Base-by-base conservation (phyloP, 1,140 invertebrate genomes). In the Antheraea pernyi region DNA sequence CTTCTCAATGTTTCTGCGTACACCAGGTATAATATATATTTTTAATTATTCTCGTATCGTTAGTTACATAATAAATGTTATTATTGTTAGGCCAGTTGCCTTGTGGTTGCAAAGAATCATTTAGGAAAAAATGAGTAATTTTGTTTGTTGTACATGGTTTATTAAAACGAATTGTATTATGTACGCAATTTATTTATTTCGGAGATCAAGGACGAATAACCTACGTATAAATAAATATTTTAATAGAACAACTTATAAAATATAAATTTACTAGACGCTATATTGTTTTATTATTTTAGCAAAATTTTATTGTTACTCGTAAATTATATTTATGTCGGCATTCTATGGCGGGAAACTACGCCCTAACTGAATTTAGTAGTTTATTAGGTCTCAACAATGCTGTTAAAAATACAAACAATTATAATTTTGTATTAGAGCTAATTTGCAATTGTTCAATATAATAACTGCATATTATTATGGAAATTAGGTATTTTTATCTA, bases 1-100 rank as follows among this genome's bases (percentile, higher is more conserved):
- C 36, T 76, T 86, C 48, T 88, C 85, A 46, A 85, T 85, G 81
- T 80, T 88, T 39, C 76, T 86, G 65, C 81, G 85, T 48, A 72
- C 73, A 68, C 73, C 84, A 82, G 85, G 85, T 88, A 86, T 70
- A 37, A 53, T 60, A 8, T 71, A n/a, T 16, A 59, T 58, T 70
- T 68, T 71, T 78, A 71, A 78, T 82, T 65, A 8, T 69, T 30
- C 48, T 53, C 18, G 30, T 64, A 37, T 64, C 62, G 22, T 64
- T 64, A 42, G 46, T 61, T 61, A 61, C 60, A 61, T 61, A 61
- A 61, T 61, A 61, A 53, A 53, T 53, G 46, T 53, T 53, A 53
- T 53, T 53, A n/a, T 53, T 53, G 46, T 53, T 53, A 0, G 46
- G 16, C 16, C 5, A 16, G 1, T 16, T 53, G 11, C 18, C 10